Conservation (phyloP, 1,140 invertebrate genomes). For the Chironomus striatipennis region DNA sequence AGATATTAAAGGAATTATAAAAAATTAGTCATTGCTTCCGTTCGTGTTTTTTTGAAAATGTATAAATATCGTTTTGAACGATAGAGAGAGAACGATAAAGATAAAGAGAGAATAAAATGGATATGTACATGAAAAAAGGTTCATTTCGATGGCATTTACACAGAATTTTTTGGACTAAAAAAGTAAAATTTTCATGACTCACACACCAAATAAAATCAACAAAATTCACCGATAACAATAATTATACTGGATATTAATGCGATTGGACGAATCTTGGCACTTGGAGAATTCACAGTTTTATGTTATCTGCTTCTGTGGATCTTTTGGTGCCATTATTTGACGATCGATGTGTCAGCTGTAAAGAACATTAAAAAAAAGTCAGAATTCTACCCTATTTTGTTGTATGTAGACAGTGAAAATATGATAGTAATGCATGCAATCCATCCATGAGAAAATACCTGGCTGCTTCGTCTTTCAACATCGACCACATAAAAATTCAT, state of each 20-base stretch:
- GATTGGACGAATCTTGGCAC: conserved; percentile 36
- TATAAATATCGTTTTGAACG: too few relatives aligned
- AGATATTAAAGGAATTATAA: too few relatives aligned
- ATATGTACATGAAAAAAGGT: background rate
- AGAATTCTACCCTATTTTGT: background rate
- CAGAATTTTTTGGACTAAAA: background rate
- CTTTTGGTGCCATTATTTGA: conserved; percentile 40
- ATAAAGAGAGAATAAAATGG: too few relatives aligned
- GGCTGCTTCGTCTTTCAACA: background rate
- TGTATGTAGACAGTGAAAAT: background rate
- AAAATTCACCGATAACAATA: too few relatives aligned
- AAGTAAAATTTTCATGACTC: too few relatives aligned
- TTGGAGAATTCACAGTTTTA: conserved; percentile 41
- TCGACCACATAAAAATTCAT: background rate
- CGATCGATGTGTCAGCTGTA: conserved; percentile 25
- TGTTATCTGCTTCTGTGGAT: conserved; percentile 36
- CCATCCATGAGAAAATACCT: background rate
- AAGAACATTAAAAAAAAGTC: background rate
- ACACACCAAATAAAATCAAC: too few relatives aligned
- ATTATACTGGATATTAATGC: background rate
- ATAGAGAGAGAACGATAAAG: too few relatives aligned
- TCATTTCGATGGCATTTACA: background rate
- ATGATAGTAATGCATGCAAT: conserved; percentile 12
- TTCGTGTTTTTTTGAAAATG: too few relatives aligned
- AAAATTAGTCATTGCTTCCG: too few relatives aligned